phyloP scores from a whole-genome alignment of 2,797 vertebrate genomes.

The Cirrhinus molitorella region DNA sequence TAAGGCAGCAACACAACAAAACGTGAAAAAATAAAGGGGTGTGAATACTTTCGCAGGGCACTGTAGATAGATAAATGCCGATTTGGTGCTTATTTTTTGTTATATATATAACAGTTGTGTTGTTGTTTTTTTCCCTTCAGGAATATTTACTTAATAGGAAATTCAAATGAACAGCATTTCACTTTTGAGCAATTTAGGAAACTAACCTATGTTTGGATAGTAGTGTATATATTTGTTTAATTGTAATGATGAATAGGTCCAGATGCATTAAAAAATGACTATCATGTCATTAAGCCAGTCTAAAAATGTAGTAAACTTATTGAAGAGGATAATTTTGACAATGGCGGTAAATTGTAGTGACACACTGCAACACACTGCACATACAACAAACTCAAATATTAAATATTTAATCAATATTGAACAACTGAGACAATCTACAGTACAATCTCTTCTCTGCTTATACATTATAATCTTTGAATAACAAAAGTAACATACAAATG shows the following conservation, averaged over 20 bases:
- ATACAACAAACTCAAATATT: neutral
- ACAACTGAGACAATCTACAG: neutral
- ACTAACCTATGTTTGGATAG: too few relatives aligned
- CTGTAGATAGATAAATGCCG: too few relatives aligned
- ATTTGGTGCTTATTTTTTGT: too few relatives aligned
- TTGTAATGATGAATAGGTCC: neutral
- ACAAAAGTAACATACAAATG: slow-evolving; percentile 35
- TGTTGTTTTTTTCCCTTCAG: too few relatives aligned
- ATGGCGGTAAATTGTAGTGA: neutral
- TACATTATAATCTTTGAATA: neutral
- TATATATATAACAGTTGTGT: too few relatives aligned
- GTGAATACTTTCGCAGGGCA: too few relatives aligned
- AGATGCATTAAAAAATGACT: neutral
- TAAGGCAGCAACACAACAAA: too few relatives aligned
- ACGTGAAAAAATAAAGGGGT: too few relatives aligned
- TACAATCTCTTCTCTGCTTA: neutral
- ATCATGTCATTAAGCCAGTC: neutral
- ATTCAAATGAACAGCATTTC: too few relatives aligned
- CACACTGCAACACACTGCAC: neutral
- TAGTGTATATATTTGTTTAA: too few relatives aligned
- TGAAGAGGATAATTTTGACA: neutral
- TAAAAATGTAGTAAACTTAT: neutral
- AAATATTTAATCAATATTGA: neutral
- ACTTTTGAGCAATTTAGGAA: too few relatives aligned
- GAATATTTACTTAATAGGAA: too few relatives aligned